Percentiles rank a stretch among this genome's conserved stretches.
Evolutionary conservation across 2,888 invertebrate genomes (phyloP).

Genomic region (Nephrotoma appendiculata): DNA sequence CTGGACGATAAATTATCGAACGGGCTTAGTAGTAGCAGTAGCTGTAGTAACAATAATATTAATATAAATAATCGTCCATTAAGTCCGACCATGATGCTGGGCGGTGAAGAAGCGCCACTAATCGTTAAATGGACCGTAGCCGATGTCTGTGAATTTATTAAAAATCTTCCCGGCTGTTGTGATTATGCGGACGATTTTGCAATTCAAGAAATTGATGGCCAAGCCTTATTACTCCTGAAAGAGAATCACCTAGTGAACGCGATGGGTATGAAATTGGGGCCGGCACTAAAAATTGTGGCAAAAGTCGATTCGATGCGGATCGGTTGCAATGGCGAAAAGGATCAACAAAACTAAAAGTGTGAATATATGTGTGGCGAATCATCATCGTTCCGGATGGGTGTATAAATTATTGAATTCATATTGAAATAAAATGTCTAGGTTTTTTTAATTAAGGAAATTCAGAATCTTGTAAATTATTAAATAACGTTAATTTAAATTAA

Average conservation of each 20-base stretch:
- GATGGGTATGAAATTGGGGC: slow-evolving; percentile 90
- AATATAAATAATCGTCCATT: not conserved
- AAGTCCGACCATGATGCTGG: not conserved
- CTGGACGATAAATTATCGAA: slow-evolving; percentile 1
- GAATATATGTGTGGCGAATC: not conserved
- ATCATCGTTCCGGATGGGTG: not conserved
- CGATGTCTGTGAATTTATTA: slow-evolving; percentile 82
- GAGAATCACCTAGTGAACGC: slow-evolving; percentile 90
- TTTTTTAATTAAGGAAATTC: not conserved
- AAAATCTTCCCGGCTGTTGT: slow-evolving; percentile 75
- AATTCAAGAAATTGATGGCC: slow-evolving; percentile 92
- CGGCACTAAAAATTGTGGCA: slow-evolving; percentile 89
- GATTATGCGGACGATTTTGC: slow-evolving; percentile 91
- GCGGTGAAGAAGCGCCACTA: slow-evolving; percentile 20
- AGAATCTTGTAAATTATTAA: not conserved
- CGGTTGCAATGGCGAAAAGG: not conserved
- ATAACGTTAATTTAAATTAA: not conserved
- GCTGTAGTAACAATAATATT: not conserved
- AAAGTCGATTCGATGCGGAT: slow-evolving; percentile 63
- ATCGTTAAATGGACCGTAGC: slow-evolving; percentile 46
- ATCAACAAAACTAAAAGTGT: not conserved
- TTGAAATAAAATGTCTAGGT: not conserved
- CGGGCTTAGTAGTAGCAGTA: not conserved
- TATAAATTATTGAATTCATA: not conserved
- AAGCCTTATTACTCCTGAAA: slow-evolving; percentile 79